Percentiles rank a stretch among this genome's conserved stretches.
These are phyloP conservation scores for Eumacrocentrus americanus DNA, from an alignment of 2,888 invertebrate genomes.

Conservation along the genomic window DNA sequence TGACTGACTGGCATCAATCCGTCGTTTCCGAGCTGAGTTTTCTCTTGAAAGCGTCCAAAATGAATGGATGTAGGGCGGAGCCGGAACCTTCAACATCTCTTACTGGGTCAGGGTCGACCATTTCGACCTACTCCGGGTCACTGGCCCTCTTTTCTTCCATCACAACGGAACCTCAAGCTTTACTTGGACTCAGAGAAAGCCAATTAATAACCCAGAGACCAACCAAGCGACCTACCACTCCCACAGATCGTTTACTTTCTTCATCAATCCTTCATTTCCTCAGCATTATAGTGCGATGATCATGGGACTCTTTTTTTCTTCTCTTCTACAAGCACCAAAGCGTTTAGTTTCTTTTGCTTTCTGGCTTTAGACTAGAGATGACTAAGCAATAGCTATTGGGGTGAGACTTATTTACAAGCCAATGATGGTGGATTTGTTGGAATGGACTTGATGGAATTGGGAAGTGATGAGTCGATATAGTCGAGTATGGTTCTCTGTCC, in stretches of 20 bases:
- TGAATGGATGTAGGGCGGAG: constrained; percentile 5
- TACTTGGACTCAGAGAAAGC: constrained; percentile 43
- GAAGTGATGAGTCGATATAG: constrained; percentile 1
- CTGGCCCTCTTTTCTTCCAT: constrained; percentile 49
- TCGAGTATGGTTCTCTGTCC: constrained; percentile 43
- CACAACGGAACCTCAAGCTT: constrained; percentile 27
- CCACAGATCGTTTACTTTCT: constrained; percentile 24
- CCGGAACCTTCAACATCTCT: constrained; percentile 21
- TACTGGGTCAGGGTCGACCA: constrained; percentile 53
- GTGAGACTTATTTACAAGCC: background rate
- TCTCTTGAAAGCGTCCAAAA: background rate
- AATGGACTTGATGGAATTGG: constrained; percentile 9
- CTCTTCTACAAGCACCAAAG: constrained; percentile 11
- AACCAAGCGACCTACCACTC: constrained; percentile 29
- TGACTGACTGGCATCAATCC: constrained; percentile 27
- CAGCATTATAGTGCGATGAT: background rate
- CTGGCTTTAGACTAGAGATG: background rate
- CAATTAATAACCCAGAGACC: constrained; percentile 38
- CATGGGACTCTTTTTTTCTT: background rate
- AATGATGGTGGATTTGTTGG: constrained; percentile 14
- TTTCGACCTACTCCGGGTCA: constrained; percentile 46
- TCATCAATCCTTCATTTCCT: background rate
- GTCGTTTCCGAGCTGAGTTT: background rate
- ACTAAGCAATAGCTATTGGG: background rate
- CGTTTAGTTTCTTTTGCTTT: constrained; percentile 7